Conservation (phyloP, 30 jellyfish, hydroid and myxozoan genomes). For the Nemopilema nomurai region DNA sequence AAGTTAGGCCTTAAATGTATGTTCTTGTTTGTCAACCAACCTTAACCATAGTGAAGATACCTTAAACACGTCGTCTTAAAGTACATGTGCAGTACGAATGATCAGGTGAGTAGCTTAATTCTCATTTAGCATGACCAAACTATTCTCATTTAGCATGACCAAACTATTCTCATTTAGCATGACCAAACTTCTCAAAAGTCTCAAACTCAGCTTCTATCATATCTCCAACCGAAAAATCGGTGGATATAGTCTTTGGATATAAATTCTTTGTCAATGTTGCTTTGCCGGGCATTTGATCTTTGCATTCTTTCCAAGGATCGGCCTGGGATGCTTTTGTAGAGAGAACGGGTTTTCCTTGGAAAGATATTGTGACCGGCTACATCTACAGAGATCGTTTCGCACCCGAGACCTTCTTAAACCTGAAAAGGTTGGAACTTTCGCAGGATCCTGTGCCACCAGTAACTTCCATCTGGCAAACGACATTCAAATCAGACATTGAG, state of each 20-base stretch:
- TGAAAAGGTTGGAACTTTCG: too few relatives aligned
- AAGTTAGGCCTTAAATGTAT: too few relatives aligned
- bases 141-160: neutral
- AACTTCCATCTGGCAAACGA: neutral
- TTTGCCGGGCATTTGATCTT: too few relatives aligned
- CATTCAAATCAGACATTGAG: neutral
- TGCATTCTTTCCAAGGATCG: too few relatives aligned
- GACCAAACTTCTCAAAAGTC: neutral
- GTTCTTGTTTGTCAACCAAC: neutral
- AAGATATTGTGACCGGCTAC: too few relatives aligned
- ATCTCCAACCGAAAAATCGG: neutral
- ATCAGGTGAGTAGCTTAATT: constrained; percentile 72
- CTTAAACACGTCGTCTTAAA: constrained; percentile 89
- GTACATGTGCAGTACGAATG: constrained; percentile 98
- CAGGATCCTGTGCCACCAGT: too few relatives aligned
- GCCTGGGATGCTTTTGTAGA: too few relatives aligned
- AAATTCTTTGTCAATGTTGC: too few relatives aligned
- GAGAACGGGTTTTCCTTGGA: too few relatives aligned
- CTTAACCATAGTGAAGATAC: constrained; percentile 54
- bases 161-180: neutral
- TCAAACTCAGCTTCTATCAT: neutral
- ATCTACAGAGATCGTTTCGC: too few relatives aligned
- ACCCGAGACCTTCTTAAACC: too few relatives aligned
- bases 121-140: neutral
- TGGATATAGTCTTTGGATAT: too few relatives aligned